Conservation (phyloP, 2,797 vertebrate genomes). For the Typhlichthys subterraneus region DNA sequence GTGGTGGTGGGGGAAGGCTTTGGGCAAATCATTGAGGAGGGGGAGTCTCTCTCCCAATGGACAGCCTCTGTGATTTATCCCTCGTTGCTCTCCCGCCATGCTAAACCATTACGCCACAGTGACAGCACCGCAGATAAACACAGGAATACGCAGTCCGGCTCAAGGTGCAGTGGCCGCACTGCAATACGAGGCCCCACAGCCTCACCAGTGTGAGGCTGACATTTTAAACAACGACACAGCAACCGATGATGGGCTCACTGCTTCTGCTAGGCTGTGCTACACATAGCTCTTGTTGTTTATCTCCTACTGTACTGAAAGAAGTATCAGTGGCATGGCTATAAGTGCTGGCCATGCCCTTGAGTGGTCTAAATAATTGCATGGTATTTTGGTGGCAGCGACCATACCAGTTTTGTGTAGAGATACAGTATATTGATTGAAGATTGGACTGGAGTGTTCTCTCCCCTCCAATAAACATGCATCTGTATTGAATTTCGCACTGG, state of each 20-base stretch:
- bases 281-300: constrained; percentile 21
- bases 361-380: constrained; percentile 58
- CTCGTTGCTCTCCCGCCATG: constrained; percentile 35
- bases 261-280: no score
- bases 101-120: constrained; percentile 52
- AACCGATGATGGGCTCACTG: background rate
- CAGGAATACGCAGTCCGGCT: constrained; percentile 17
- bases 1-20: background rate
- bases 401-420: constrained; percentile 57
- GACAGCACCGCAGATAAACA: constrained; percentile 46
- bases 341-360: constrained; percentile 43
- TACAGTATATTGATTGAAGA: constrained; percentile 69
- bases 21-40: constrained; percentile 44
- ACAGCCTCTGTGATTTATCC: constrained; percentile 56
- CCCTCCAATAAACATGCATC: constrained; percentile 54
- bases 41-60: constrained; percentile 39
- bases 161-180: constrained; percentile 20
- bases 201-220: constrained; percentile 22
- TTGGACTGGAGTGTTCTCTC: constrained; percentile 64
- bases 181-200: background rate
- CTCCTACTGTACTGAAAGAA: constrained; percentile 20
- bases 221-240: constrained; percentile 25
- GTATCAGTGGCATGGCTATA: constrained; percentile 13
- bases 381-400: constrained; percentile 58
- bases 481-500: constrained; percentile 75